Percentiles rank a stretch among this genome's conserved stretches.
phyloP scores from a whole-genome alignment of 2,113 vertebrate species.

The Aphelocoma coerulescens region DNA sequence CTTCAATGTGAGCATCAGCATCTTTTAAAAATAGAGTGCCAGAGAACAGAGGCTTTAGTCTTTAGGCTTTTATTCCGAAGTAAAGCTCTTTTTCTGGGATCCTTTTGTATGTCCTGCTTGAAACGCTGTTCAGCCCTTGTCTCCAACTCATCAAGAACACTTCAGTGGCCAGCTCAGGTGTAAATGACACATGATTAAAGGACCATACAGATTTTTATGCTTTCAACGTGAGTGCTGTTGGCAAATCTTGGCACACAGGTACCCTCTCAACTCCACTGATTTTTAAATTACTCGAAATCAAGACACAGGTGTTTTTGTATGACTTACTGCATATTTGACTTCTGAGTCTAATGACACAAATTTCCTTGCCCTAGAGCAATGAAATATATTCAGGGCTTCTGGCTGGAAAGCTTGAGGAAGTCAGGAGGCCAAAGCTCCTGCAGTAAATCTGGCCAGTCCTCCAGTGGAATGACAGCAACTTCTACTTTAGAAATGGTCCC shows the following conservation, averaged over 20 bases:
- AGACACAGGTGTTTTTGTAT: background rate
- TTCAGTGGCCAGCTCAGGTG: background rate
- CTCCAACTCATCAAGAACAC: background rate
- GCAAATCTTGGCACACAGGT: background rate
- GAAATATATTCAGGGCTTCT: background rate
- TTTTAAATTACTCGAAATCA: conserved; percentile 6
- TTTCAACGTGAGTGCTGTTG: background rate
- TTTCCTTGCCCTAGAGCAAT: background rate
- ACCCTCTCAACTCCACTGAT: background rate
- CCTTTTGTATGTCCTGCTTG: background rate
- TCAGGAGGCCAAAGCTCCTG: background rate
- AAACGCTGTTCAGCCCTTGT: background rate
- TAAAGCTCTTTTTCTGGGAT: background rate
- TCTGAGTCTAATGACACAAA: background rate
- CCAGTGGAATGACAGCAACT: background rate
- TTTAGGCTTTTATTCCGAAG: background rate
- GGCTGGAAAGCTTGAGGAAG: background rate
- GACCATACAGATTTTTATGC: background rate
- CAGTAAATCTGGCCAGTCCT: background rate
- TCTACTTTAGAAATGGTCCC: background rate
- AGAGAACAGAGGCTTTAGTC: background rate
- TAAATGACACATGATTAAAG: background rate
- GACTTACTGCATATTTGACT: background rate
- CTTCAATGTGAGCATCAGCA: background rate
- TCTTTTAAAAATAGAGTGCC: background rate